Base-by-base conservation (phyloP, 2,113 vertebrate species). In the Malurus elegans region DNA sequence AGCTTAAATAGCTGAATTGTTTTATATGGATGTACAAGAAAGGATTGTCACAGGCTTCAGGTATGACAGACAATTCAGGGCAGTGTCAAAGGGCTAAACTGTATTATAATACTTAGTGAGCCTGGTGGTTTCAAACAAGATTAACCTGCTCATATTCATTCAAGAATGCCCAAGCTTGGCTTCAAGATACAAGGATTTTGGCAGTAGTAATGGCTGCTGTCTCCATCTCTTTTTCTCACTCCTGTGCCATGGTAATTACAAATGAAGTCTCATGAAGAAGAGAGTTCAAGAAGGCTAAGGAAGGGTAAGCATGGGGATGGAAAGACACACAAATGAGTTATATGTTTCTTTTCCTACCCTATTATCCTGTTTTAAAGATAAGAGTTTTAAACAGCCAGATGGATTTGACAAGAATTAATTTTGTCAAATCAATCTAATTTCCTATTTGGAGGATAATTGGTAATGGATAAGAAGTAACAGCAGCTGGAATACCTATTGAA, bases 381-480 rank as follows among this genome's bases (percentile, higher is more conserved):
- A 50, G 54, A 62, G 74, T 86, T 93, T 90, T 76, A 90, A 94
- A 86, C 34, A 83, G 71, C 17, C 75, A 88, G 90, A 83, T 73
- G 29, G 51, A 93, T 92, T 93, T 92, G 50, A 93, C 70, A 93
- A 62, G 51, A 94, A 90, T 80, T 90, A 97, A 92, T 90, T 88
- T 54, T 60, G 42, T 74, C 71, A 86, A 86, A 85, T 90, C 90
- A 88, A 93, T 92, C 26, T 83, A 19, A 86, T 95, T 92, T 88
- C 51, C 42, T 88, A 47, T 64, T 70, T 73, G 29, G 54, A 86
- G 38, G 42, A 47, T 88, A 95, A 94, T 44, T 88, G 82, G 54
- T 76, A 90, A 53, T 88, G 71, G 66, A 34, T 83, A 92, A 94
- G 74, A 86, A 83, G 79, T 11, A 86, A 67, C 42, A 94, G 82